A percentile compares a stretch with the other conserved stretches of the same genome.
Conservation (phyloP, 2,113 vertebrate genomes). For the Phylloscopus whistleri region DNA sequence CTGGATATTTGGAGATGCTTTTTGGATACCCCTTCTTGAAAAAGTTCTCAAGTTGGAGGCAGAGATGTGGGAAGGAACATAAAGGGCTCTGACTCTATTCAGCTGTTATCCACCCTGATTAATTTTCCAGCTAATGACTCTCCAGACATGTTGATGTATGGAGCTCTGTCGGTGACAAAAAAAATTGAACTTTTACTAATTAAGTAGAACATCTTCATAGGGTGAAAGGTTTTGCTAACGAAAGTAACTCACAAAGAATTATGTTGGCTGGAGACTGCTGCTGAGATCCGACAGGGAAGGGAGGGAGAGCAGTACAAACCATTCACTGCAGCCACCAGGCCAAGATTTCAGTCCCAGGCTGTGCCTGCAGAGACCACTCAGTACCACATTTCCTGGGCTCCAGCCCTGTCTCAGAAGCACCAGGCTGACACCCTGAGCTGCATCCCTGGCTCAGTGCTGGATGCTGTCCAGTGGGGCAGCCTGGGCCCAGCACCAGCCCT, state of each 20-base stretch:
- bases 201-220: constrained; percentile 71
- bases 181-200: constrained; percentile 73
- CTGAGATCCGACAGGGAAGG: neutral
- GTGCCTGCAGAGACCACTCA: neutral
- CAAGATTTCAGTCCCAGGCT: neutral
- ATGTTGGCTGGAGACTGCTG: constrained; percentile 52
- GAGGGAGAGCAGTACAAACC: neutral
- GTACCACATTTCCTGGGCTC: neutral
- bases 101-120: constrained; percentile 56
- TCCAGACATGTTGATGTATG: constrained; percentile 64
- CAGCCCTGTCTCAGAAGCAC: neutral
- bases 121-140: constrained; percentile 70
- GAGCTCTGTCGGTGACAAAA: constrained; percentile 59
- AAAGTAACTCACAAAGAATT: constrained; percentile 73
- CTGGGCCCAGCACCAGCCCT: neutral
- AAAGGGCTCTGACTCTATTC: constrained; percentile 27
- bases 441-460: neutral
- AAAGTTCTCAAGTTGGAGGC: neutral
- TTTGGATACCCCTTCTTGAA: neutral
- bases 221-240: constrained; percentile 73
- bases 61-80: neutral
- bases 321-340: neutral
- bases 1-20: neutral
- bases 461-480: neutral
- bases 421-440: neutral